Conservation (phyloP, 2,888 invertebrate genomes). For the Charanyca ferruginea region DNA sequence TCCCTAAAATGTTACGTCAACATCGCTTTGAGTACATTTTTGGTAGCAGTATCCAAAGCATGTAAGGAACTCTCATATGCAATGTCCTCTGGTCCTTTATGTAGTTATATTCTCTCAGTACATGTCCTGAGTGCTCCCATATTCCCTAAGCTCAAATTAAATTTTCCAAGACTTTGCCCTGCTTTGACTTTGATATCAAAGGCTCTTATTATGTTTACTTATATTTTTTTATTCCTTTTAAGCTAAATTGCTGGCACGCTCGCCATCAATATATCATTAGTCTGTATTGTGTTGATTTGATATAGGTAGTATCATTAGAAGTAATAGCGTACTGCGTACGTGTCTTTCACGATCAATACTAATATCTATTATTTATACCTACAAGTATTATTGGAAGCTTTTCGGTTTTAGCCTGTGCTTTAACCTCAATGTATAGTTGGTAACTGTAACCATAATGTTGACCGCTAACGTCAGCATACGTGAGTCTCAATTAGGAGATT, state of each 20-base stretch:
- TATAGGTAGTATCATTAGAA: conserved; percentile 9
- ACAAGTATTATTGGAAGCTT: conserved; percentile 26
- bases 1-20: background rate
- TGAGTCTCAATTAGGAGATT: conserved; percentile 35
- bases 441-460: conserved; percentile 15
- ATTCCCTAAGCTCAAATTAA: conserved; percentile 38
- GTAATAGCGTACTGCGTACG: conserved; percentile 21
- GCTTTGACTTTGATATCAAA: conserved; percentile 35
- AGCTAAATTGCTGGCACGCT: conserved; percentile 30
- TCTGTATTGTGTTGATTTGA: conserved; percentile 33
- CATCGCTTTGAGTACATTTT: background rate
- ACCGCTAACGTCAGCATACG: conserved; percentile 18
- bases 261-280: conserved; percentile 32
- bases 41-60: background rate
- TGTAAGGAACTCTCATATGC: background rate
- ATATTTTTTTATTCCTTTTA: conserved; percentile 19
- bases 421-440: conserved; percentile 5
- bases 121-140: conserved; percentile 24
- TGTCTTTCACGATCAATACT: conserved; percentile 48
- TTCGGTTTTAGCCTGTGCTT: conserved; percentile 6
- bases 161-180: conserved; percentile 25
- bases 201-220: conserved; percentile 19
- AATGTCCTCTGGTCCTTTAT: conserved; percentile 5
- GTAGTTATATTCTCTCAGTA: background rate
- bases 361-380: conserved; percentile 41